Evolutionary conservation across 2,113 vertebrate genomes (phyloP), one percentile per base, ranked within the genome.

Genomic region (Cebidichthys violaceus): DNA sequence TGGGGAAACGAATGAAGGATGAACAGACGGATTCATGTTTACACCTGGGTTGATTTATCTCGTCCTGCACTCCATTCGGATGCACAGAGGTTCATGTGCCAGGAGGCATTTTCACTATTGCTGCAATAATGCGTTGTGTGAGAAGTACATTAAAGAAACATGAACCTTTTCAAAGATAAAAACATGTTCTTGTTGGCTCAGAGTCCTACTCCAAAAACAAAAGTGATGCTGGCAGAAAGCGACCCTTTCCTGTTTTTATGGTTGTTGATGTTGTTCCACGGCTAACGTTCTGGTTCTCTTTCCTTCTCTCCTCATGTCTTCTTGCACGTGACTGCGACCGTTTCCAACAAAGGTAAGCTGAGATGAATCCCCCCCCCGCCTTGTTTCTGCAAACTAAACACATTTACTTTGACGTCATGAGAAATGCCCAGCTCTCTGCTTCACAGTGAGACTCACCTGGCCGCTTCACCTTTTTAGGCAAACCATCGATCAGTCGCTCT

Each of bases 301-400:
- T 82, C 35, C 45, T 37, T 90, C 68, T 88, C 85, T 90, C 81
- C 70, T 45, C 45, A 79, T 92, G 76, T 92, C 68, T 82, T 20
- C 86, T 74, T 10, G 47, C 69, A 83, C 15, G 9, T 50, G 67
- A 75, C 80, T 43, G 52, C n/a, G 5, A 62, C 57, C 39, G 7
- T 89, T 86, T 66, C 43, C 68, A 79, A 64, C 39, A 50, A 89
- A 93, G 90, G 90, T 92, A 81, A 90, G 89, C 47, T 50, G 72
- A 57, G 37, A 77, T 79, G 62, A 6, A 73, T 77, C 33, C 6
- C 33, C 62, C 52, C 68, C 39, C 45, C 39, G 0, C 24, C 2
- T 39, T 69, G 9, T 64, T 22, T 18, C 22, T 59, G 33, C 50
- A 70, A 47, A 54, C 31, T 33, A 75, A 81, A 82, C 62, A 62